phyloP scores from a whole-genome alignment of 2,113 vertebrate genomes.

The Ibidorhyncha struthersii region DNA sequence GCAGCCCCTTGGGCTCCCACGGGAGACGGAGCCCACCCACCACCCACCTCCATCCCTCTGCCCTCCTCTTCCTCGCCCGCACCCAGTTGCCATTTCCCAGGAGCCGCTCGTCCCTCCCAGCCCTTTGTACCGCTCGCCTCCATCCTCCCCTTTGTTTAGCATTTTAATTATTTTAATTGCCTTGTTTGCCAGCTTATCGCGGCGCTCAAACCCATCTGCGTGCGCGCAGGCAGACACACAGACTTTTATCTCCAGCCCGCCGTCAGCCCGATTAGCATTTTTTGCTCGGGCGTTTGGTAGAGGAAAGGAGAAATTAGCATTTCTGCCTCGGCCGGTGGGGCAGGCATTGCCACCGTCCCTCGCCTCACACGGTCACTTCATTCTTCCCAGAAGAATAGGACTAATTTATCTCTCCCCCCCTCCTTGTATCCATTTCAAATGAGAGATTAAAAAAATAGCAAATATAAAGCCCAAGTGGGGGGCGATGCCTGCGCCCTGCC shows the following conservation, averaged over 20 bases:
- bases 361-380: constrained; percentile 41
- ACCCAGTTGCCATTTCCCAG: constrained; percentile 13
- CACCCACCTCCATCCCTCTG: not conserved
- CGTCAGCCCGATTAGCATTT: constrained; percentile 68
- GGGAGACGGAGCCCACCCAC: not conserved
- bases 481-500: not conserved
- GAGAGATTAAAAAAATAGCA: constrained; percentile 19
- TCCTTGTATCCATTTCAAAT: constrained; percentile 42
- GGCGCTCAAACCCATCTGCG: constrained; percentile 62
- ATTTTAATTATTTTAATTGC: constrained; percentile 78
- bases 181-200: constrained; percentile 76
- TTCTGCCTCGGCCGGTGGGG: constrained; percentile 42
- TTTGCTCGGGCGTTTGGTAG: constrained; percentile 14
- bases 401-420: constrained; percentile 56
- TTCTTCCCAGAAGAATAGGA: constrained; percentile 67
- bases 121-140: constrained; percentile 55
- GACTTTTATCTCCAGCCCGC: constrained; percentile 69
- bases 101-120: constrained; percentile 34
- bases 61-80: not conserved
- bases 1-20: not conserved
- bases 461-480: not conserved
- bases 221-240: constrained; percentile 53
- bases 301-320: constrained; percentile 67
- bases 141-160: constrained; percentile 73
- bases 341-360: constrained; percentile 11